Percentiles rank a stretch among this genome's conserved stretches.
Conservation (phyloP, 2,888 invertebrate genomes). For the Netelia fuscicornis region DNA sequence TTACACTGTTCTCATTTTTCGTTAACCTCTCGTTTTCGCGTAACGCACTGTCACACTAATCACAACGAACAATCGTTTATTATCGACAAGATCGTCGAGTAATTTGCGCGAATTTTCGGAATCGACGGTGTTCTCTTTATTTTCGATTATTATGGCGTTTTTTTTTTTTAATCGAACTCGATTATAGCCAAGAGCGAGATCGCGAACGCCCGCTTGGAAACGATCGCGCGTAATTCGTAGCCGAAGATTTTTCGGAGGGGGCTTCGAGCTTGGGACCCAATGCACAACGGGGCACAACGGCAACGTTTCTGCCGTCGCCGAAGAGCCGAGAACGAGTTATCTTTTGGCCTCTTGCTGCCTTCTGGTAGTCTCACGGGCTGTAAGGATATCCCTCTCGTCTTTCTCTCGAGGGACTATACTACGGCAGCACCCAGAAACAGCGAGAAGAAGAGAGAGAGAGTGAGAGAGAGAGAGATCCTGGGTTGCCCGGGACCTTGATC, state of each 20-base stretch:
- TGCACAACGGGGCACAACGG: not conserved
- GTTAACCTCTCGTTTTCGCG: not conserved
- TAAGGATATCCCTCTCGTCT: slow-evolving; percentile 18
- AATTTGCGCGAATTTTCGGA: not conserved
- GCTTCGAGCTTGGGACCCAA: too few species aligned
- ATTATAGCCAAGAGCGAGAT: too few species aligned
- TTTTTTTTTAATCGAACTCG: too few species aligned
- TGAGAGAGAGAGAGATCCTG: slow-evolving; percentile 69
- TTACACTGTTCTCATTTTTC: not conserved
- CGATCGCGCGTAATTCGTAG: not conserved
- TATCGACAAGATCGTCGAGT: not conserved
- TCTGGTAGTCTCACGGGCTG: not conserved
- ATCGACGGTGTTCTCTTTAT: not conserved
- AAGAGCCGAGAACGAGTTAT: slow-evolving; percentile 53
- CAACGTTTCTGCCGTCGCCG: slow-evolving; percentile 25
- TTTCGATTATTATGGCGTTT: not conserved
- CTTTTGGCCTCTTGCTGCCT: slow-evolving; percentile 40
- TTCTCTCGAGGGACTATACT: slow-evolving; percentile 1
- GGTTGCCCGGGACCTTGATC: slow-evolving; percentile 62
- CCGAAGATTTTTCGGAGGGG: not conserved
- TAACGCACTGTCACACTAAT: not conserved
- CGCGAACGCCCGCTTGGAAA: not conserved
- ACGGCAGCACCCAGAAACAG: not conserved
- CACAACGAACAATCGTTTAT: not conserved
- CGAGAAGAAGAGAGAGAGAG: slow-evolving; percentile 2